Base-by-base conservation (phyloP, 1,140 invertebrate species). In the Oncopeltus fasciatus region DNA sequence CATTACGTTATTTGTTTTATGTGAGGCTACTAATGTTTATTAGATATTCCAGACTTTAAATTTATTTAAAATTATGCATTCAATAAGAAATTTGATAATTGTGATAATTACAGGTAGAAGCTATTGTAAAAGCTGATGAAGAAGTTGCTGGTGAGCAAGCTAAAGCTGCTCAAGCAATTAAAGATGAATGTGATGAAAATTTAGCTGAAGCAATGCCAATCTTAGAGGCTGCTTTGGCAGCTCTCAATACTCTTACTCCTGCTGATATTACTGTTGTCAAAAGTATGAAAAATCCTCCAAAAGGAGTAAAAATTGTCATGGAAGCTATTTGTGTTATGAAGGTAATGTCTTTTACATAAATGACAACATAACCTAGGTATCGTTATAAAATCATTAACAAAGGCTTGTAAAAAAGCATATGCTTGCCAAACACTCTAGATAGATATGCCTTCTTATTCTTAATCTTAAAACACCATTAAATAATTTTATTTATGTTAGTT, bases 231-330 rank as follows among this genome's bases (percentile, higher is more conserved):
- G 95, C 96, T 16, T 75, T 95, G 65, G 80, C 83, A 1, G 93
- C 95, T 2, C 75, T 99, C 0, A 88, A 96, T 68, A 95, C 92
- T 0, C 77, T 98, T 2, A 97, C 93, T 43, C 83, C 86, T 3
- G 79, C 85, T 18, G 95, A 99, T 74, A 95, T 99, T 57, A 89
- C 91, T 28, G 81, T 95, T 47, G 90, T 99, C 3, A 97, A 95
- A 77, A 87, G 92, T 0, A 98, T 98, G 94, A 96, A 96, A 76
- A 94, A 88, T 77, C 96, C 96, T 1, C 95, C 95, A 0, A 83
- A 86, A 69, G 90, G 88, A 61, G 89, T 99, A 4, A 90, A 87
- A 69, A 78, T 98, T 59, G 92, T 97, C 1, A 93, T 98, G 88
- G 95, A 98, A 76, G 91, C 90, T 59, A 83, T 98, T 64, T 98